Percentiles rank a stretch among this genome's conserved stretches.
phyloP scores from a whole-genome alignment of 2,888 invertebrate species.

The Anarsia innoxiella region DNA sequence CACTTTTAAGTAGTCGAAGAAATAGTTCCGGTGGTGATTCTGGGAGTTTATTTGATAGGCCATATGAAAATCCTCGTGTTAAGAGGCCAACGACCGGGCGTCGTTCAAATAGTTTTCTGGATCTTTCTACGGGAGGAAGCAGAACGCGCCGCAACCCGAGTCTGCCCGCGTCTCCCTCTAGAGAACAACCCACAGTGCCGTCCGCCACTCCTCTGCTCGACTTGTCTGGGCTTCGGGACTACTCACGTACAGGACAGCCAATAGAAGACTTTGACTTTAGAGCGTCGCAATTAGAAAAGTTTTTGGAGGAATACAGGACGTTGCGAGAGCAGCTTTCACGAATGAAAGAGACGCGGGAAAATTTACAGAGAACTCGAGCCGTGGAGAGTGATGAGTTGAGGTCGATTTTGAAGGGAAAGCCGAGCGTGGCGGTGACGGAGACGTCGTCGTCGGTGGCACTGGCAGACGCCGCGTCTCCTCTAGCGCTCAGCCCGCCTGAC shows the following conservation, averaged over 20 bases:
- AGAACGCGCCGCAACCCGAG: slow-evolving; percentile 71
- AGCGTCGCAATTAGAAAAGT: slow-evolving; percentile 85
- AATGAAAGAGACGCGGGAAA: slow-evolving; percentile 87
- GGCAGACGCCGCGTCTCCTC: slow-evolving; percentile 57
- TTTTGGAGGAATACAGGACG: slow-evolving; percentile 85
- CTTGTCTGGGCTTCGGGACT: slow-evolving; percentile 71
- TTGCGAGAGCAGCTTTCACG: slow-evolving; percentile 85
- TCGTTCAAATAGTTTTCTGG: slow-evolving; percentile 82
- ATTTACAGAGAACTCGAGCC: slow-evolving; percentile 67
- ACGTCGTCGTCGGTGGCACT: slow-evolving; percentile 59
- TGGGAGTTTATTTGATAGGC: slow-evolving; percentile 56
- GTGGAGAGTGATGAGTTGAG: slow-evolving; percentile 70
- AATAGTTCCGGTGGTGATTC: slow-evolving; percentile 83
- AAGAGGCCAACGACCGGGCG: slow-evolving; percentile 56
- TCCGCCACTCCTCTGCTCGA: slow-evolving; percentile 79
- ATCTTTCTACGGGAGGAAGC: slow-evolving; percentile 72
- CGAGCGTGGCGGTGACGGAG: slow-evolving; percentile 67
- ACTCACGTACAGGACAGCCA: slow-evolving; percentile 58
- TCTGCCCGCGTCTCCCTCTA: slow-evolving; percentile 80
- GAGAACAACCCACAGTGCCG: slow-evolving; percentile 57
- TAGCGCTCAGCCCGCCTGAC: slow-evolving; percentile 58
- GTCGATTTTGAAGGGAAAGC: slow-evolving; percentile 75
- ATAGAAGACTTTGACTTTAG: slow-evolving; percentile 82
- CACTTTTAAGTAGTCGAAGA: slow-evolving; percentile 81
- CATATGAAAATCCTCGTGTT: slow-evolving; percentile 44